Percentiles rank a stretch among this genome's conserved stretches.
phyloP scores from a whole-genome alignment of 2,888 invertebrate species.

The Oegoconia quadripuncta region DNA sequence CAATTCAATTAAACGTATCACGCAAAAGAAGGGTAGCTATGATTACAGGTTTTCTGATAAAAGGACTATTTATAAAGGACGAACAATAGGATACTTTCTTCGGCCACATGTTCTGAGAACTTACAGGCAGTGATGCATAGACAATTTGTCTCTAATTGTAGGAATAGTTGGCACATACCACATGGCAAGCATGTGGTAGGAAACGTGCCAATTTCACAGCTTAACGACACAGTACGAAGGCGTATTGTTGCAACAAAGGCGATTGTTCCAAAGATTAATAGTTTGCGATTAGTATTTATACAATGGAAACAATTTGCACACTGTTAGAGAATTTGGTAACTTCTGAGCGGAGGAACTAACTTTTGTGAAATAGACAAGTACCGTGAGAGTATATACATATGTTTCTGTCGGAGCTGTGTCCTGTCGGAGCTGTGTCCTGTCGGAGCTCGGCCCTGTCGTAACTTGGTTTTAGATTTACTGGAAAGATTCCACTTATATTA shows the following conservation, averaged over 20 bases:
- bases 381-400: no score
- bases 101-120: slow-evolving; percentile 27
- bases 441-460: no score
- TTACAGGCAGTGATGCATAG: slow-evolving; percentile 40
- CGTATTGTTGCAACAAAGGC: slow-evolving; percentile 23
- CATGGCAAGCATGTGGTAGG: slow-evolving; percentile 63
- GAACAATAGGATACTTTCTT: slow-evolving; percentile 32
- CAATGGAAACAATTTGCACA: no score
- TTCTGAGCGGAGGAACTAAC: no score
- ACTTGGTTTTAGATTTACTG: no score
- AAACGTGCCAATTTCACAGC: slow-evolving; percentile 28
- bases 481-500: no score
- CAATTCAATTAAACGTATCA: not conserved
- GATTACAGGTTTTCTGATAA: not conserved
- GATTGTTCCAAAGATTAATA: slow-evolving; percentile 13
- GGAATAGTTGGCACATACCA: slow-evolving; percentile 31
- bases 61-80: slow-evolving; percentile 4
- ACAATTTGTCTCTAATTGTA: slow-evolving; percentile 35
- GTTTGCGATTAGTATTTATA: no score
- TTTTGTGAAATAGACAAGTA: no score
- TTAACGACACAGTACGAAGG: slow-evolving; percentile 44
- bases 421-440: no score
- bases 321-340: no score
- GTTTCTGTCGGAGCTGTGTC: no score
- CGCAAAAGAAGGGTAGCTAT: not conserved